phyloP scores from a whole-genome alignment of 2,797 vertebrate genomes.

The Kryptolebias ocellatus region DNA sequence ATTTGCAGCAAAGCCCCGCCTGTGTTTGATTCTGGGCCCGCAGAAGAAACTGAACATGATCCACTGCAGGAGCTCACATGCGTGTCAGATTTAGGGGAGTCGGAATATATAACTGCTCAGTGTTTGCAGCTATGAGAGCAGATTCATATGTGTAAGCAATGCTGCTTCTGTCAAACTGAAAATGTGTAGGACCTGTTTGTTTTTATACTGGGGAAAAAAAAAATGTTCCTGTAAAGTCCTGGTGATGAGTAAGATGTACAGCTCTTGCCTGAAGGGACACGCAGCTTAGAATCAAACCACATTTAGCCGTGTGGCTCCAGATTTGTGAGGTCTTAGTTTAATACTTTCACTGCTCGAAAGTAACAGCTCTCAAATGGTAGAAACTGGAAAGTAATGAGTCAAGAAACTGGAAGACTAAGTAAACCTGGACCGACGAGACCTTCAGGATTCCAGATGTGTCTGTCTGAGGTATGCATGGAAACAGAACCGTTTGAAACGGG shows the following conservation, averaged over 20 bases:
- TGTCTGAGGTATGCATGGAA: slow-evolving; percentile 57
- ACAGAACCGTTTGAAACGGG: slow-evolving; percentile 48
- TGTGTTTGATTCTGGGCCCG: not conserved
- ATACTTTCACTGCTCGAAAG: slow-evolving; percentile 46
- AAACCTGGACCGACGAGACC: slow-evolving; percentile 62
- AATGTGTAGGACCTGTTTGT: slow-evolving; percentile 29
- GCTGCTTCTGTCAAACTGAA: slow-evolving; percentile 34
- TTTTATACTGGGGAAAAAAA: not conserved
- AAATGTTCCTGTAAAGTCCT: slow-evolving; percentile 18
- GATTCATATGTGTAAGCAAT: slow-evolving; percentile 49
- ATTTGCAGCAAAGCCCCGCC: slow-evolving; percentile 7
- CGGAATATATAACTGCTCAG: slow-evolving; percentile 14
- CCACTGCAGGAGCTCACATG: slow-evolving; percentile 16
- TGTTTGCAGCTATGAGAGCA: slow-evolving; percentile 21
- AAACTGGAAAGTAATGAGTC: slow-evolving; percentile 71
- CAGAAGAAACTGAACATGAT: not conserved
- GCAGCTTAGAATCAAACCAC: slow-evolving; percentile 26
- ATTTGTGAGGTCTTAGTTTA: slow-evolving; percentile 23
- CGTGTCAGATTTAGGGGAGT: slow-evolving; percentile 4
- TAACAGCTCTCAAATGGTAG: slow-evolving; percentile 34
- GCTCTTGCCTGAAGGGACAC: slow-evolving; percentile 23
- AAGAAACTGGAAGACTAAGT: slow-evolving; percentile 69
- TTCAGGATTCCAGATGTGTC: slow-evolving; percentile 52
- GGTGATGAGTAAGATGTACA: slow-evolving; percentile 15
- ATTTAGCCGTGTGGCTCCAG: slow-evolving; percentile 18